Base-by-base conservation (phyloP, 2,113 vertebrate species). In the Erythrocercus mccallii region DNA sequence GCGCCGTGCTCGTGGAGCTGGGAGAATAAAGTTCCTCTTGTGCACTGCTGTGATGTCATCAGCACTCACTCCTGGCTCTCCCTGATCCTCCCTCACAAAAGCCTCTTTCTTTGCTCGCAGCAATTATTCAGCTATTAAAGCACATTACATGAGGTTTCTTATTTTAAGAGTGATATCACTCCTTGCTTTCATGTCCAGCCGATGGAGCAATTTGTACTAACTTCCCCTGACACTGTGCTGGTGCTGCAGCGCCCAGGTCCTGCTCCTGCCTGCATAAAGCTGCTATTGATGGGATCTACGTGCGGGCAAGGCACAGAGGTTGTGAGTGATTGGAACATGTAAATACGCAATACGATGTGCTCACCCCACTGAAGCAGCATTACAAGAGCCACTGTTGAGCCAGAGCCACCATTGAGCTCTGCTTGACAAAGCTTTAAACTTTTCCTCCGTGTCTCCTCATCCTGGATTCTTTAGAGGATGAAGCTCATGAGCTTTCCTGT, bases 21-120 rank as follows among this genome's bases (percentile, higher is more conserved):
- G 86, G 97, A 98, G 96, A 97, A 98, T 96, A 98, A 99, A 98
- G 98, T 98, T 97, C 30, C 96, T 98, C 98, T 99, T 99, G 98
- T 99, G 97, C 97, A 51, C 37, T 18, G 94, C 58, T 1, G 96
- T 99, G 98, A 99, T 98, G 98, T 99, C 98, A 99, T 97, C 95
- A 92, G 88, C 97, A 94, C 97, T 97, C 97, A 96, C 98, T 98
- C 97, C 98, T 97, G 97, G 69, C 94, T 82, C 87, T 68, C 81
- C 1, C 90, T 89, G 95, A 86, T 96, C 95, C 96, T 94, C 82
- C 70, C 38, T 86, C 96, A 98, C 98, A 98, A 98, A 97, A 97
- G 97, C 94, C 93, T 95, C 97, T 97, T 98, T 98, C 97, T 98
- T 98, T 84, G 61, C 97, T 93, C 56, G 2, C 66, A 70, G 96